Conservation (phyloP, 2,888 invertebrate species). For the Alloscopus bannaensis region DNA sequence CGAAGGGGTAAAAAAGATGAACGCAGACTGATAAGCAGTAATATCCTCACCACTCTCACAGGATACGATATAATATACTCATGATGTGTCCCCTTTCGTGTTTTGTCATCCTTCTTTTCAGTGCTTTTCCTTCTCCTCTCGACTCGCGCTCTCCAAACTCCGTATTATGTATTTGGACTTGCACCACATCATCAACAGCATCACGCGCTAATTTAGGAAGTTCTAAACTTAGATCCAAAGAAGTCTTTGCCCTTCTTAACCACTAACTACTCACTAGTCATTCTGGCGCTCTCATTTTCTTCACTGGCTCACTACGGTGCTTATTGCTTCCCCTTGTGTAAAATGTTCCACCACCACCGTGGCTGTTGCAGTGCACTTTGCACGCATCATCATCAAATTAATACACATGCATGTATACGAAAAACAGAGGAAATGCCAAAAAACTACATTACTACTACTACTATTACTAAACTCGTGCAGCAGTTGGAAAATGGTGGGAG, state of each 20-base stretch:
- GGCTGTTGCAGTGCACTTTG: not conserved
- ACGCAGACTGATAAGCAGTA: conserved; percentile 20
- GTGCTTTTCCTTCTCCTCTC: not conserved
- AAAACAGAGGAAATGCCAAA: not conserved
- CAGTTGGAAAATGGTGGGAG: conserved; percentile 24
- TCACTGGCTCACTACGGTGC: not conserved
- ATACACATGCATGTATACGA: not conserved
- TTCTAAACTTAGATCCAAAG: conserved; percentile 70
- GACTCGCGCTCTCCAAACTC: not conserved
- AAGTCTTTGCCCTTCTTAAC: conserved; percentile 41
- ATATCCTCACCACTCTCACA: no score
- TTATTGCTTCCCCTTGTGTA: not conserved
- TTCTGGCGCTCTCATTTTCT: not conserved
- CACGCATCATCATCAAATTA: not conserved
- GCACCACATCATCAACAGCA: conserved; percentile 42
- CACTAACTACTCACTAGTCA: conserved; percentile 2
- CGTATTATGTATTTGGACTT: conserved; percentile 30
- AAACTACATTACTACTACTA: conserved; percentile 7
- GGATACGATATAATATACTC: no score
- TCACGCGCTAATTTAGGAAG: conserved; percentile 71
- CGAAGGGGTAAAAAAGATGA: conserved; percentile 24
- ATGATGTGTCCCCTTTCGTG: conserved; percentile 7
- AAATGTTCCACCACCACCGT: not conserved
- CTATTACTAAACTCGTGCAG: no score
- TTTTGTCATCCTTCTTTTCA: conserved; percentile 14